phyloP scores from a whole-genome alignment of 2,888 invertebrate species.

The Nomada ferruginata region DNA sequence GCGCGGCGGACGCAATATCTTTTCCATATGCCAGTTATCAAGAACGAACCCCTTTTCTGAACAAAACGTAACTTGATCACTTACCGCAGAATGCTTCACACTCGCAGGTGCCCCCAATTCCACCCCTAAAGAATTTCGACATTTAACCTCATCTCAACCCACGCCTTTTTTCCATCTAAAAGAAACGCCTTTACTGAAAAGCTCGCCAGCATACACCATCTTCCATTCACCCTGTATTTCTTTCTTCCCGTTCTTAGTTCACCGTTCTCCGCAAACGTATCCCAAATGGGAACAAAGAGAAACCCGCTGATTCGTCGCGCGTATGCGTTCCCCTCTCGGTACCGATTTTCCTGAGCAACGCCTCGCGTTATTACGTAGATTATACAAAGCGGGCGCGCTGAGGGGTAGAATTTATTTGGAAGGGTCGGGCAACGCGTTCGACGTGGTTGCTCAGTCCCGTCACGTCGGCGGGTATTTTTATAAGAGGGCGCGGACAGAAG shows the following conservation, averaged over 20 bases:
- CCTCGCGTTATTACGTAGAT: slow-evolving; percentile 76
- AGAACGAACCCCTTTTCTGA: no score
- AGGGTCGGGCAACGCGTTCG: slow-evolving; percentile 42
- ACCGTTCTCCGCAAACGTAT: not conserved
- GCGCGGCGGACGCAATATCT: no score
- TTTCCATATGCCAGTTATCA: no score
- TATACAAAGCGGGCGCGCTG: slow-evolving; percentile 73
- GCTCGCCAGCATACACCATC: not conserved
- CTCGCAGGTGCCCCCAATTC: no score
- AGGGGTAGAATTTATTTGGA: slow-evolving; percentile 75
- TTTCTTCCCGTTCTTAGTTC: not conserved
- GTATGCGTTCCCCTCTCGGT: no score
- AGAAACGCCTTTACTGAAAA: slow-evolving; percentile 1
- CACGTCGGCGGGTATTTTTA: slow-evolving; percentile 76
- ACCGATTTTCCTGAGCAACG: slow-evolving; percentile 12
- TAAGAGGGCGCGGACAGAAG: slow-evolving; percentile 50
- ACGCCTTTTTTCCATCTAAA: not conserved
- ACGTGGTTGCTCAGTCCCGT: slow-evolving; percentile 71
- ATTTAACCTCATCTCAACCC: slow-evolving; percentile 12
- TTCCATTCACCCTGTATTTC: not conserved
- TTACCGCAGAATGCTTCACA: not conserved
- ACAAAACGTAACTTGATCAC: no score
- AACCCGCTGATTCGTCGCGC: slow-evolving; percentile 8
- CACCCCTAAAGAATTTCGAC: not conserved
- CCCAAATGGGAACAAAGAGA: slow-evolving; percentile 11